phyloP scores from a whole-genome alignment of 2,797 vertebrate genomes.

The Arctocebus calabarensis region DNA sequence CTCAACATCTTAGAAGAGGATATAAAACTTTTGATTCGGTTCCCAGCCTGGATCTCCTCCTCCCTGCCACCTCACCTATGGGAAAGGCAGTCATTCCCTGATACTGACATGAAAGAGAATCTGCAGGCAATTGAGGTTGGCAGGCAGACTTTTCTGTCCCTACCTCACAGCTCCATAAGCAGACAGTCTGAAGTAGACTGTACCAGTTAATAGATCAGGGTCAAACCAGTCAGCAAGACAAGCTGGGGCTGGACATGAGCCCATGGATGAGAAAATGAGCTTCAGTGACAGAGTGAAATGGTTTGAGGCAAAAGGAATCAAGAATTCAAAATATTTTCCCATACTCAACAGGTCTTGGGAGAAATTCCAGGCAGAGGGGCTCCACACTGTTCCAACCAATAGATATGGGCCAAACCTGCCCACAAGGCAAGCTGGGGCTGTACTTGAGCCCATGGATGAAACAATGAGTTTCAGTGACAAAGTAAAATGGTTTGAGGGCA shows the following conservation, averaged over 20 bases:
- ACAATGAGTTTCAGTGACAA: too few species aligned
- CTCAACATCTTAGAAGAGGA: not conserved
- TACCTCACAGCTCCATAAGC: not conserved
- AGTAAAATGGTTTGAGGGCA: too few species aligned
- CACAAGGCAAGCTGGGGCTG: too few species aligned
- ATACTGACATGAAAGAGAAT: not conserved
- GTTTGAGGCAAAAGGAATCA: too few species aligned
- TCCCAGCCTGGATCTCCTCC: accelerated
- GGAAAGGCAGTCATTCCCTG: not conserved
- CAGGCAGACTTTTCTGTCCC: too few species aligned
- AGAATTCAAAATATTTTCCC: too few species aligned
- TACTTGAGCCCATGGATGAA: too few species aligned
- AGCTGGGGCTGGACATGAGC: too few species aligned
- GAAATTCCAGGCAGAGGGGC: not conserved
- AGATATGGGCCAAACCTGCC: too few species aligned
- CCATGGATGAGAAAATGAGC: not conserved
- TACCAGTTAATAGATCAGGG: not conserved
- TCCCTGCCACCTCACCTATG: not conserved
- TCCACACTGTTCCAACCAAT: too few species aligned
- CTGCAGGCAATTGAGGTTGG: not conserved
- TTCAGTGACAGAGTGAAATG: not conserved
- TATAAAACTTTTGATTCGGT: not conserved
- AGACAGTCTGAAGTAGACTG: not conserved
- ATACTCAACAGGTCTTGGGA: not conserved
- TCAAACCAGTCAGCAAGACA: not conserved